Evolutionary conservation across 2,797 vertebrate species (phyloP), one percentile per base, ranked within the genome.

Genomic region (Percopsis omiscomaycus): DNA sequence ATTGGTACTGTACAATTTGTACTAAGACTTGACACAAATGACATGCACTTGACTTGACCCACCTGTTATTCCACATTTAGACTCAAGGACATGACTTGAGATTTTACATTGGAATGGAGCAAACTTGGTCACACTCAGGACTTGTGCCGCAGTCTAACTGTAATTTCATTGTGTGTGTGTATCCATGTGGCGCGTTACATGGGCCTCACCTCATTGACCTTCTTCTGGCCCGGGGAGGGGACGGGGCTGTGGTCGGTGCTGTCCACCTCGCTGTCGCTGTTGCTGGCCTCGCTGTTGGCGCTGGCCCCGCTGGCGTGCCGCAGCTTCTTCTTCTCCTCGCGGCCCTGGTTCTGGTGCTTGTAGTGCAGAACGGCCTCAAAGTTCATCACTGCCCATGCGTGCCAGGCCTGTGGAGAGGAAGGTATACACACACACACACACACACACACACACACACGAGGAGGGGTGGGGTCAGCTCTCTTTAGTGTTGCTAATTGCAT

Each of bases 351-450:
- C 78, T 98, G 96, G 66, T 98, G 97, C 73, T 99, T 99, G 87
- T 98, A 99, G 87, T 99, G 97, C 13, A 99, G 92, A 68, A 99
- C 98, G 0, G 98, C 96, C 74, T 99, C 98, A 2, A 99, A 99
- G 84, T 99, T 99, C 98, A 99, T 99, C 83, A 99, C 98, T 0
- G 98, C 98, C 97, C 97, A 99, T 0, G 97, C 98, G 0, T 99
- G 98, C 98, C 98, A 99, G 58, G 98, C 98, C 98, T 99, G 89
- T 10, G 1, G 3, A 74, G 2, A 16, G 61, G 30, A 69, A 46
- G n/a, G 71, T 13, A 71, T 59, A 66, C 37, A 68, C 15, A 48
- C 56, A 52, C 30, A 54, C 4, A 54, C 54, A 37, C 29, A 15
- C 29, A 37, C 30, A 56, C 55, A 16, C 13, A 56, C 45, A n/a